Evolutionary conservation across 2,888 invertebrate species (phyloP).

Genomic region (Catocala nupta): DNA sequence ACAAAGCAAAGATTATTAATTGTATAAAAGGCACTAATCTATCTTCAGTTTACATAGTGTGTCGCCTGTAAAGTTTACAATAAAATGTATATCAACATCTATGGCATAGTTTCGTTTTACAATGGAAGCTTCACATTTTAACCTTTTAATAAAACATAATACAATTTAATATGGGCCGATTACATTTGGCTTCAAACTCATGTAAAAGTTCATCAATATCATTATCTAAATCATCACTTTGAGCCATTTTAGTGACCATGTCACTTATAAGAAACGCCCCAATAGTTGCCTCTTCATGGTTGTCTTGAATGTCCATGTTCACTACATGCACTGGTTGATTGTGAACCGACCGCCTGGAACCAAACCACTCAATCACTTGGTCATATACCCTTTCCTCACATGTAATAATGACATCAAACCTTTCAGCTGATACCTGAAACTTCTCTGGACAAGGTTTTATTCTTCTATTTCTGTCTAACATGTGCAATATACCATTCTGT

Average conservation of each 20-base stretch:
- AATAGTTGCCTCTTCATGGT: slow-evolving; percentile 99
- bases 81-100: neutral
- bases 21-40: slow-evolving; percentile 3
- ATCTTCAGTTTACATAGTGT: neutral
- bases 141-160: slow-evolving; percentile 95
- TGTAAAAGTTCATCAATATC: slow-evolving; percentile 98
- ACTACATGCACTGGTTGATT: slow-evolving; percentile 98
- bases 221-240: slow-evolving; percentile 97
- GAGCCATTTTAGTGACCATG: slow-evolving; percentile 95
- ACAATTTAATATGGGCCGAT: slow-evolving; percentile 96
- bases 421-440: slow-evolving; percentile 95
- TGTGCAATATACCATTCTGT: slow-evolving; percentile 98
- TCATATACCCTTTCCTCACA: slow-evolving; percentile 99
- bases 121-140: slow-evolving; percentile 32
- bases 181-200: slow-evolving; percentile 96
- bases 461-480: slow-evolving; percentile 98
- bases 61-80: neutral
- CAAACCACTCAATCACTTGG: slow-evolving; percentile 98
- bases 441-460: slow-evolving; percentile 98
- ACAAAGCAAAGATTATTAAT: neutral
- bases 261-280: slow-evolving; percentile 99
- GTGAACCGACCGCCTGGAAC: slow-evolving; percentile 91
- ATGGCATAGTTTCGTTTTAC: slow-evolving; percentile 7
- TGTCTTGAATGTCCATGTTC: slow-evolving; percentile 99
- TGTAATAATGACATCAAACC: slow-evolving; percentile 98